Evolutionary conservation across 1,140 invertebrate species (phyloP), one percentile per base, ranked within the genome.

Genomic region (Ditylenchus dipsaci): DNA sequence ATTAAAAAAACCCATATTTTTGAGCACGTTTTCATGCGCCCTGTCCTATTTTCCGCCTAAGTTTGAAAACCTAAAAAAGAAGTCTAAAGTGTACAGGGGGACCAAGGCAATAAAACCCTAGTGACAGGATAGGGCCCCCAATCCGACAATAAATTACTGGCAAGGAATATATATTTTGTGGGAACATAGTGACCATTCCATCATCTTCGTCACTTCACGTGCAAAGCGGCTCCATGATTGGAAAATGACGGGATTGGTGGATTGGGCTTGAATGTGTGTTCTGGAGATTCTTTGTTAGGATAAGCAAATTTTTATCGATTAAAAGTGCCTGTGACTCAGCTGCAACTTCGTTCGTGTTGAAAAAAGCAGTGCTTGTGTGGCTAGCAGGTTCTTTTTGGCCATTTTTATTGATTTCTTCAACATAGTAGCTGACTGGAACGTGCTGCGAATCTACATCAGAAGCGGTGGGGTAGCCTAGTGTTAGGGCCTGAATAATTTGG

Each of bases 161-260:
- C 63, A 60, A 45, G 61, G 15, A 33, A n/a, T 65, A 38, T 66
- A 13, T 15, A 43, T 57, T 30, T 64, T 42, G n/a, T 15, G 38
- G 30, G 30, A 38, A 58, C 23, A 38, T 29, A 62, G 45, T 45
- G 21, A 13, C 30, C 19, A 53, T 53, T 3, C 49, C 49, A 19
- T 53, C 49, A 26, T 53, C 49, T 26, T 53, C 49, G 23, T 53
- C 49, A 53, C 15, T 8, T 53, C 23, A n/a, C 49, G 15, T 53
- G 3, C 33, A 38, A 38, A 38, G 11, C 3, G 33, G 11, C 33
- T 11, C 33, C 33, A 38, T 38, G 33, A 11, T 38, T 38, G 33
- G 33, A 38, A 38, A 38, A 38, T 3, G 33, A 38, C 3, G 11
- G 33, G 33, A 38, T 38, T 38, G 33, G 33, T 11, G 3, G 33